Base-by-base conservation (phyloP, 1,140 invertebrate species). In the Tetramorium parvispinum region DNA sequence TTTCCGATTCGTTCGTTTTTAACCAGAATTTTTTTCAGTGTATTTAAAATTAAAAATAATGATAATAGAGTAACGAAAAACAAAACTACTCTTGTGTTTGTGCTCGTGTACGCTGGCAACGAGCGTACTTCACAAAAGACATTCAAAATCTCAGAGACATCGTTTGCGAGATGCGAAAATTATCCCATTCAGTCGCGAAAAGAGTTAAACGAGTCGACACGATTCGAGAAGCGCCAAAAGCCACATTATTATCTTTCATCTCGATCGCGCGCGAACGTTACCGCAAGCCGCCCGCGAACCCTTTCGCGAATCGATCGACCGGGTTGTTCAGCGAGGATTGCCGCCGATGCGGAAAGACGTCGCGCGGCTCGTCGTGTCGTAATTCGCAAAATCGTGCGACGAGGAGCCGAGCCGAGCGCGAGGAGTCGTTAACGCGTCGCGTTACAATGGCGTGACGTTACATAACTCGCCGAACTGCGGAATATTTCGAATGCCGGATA, bases 391-490 rank as follows among this genome's bases (percentile, higher is more conserved):
- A 82, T 73, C 21, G 32, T 21, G 11, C 16, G 3, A 40, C 18
- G 51, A 32, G n/a, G 2, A 4, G 18, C 8, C 49, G 10, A 77
- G 21, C 24, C 37, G 51, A 24, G 27, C 27, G 53, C 66, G 37
- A 32, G 6, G 6, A 57, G 7, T 16, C 32, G 63, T 57, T 37
- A 51, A 66, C 61, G 63, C 46, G 32, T 63, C n/a, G 55, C 13
- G 37, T 81, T 81, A 53, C 32, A 59, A 70, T 37, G 27, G n/a
- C 77, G 43, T 27, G 76, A 78, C 27, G 32, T 79, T 71, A 82
- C 7, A 18, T 82, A 71, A 82, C 65, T 32, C 79, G 21, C 4
- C 46, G 46, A 70, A 70, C n/a, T 66, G 51, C 66, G 24, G 66
- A 73, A 73, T 73, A 46, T 40, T 27, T 73, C 32, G 66, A 53